Conservation (phyloP, 2,113 vertebrate genomes). For the Brachionichthys hirsutus region DNA sequence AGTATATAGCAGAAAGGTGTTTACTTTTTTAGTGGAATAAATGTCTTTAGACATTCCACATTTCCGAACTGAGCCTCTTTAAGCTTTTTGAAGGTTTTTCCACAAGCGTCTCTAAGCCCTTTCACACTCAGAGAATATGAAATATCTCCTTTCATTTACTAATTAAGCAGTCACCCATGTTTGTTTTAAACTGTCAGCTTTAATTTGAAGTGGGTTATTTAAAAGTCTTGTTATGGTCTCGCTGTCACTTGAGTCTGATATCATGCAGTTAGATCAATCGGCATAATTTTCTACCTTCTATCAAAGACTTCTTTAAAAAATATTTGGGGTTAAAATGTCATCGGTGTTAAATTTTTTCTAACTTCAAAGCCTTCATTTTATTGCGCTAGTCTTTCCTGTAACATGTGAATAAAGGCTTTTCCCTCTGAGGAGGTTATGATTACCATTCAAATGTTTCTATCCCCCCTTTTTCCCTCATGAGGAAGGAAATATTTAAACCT, state of each 20-base stretch:
- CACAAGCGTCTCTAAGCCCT: constrained; percentile 57
- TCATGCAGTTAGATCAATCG: constrained; percentile 71
- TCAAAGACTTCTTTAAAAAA: constrained; percentile 74
- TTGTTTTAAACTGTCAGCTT: constrained; percentile 80
- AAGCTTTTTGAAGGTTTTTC: constrained; percentile 58
- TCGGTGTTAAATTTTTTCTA: constrained; percentile 76
- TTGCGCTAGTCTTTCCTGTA: constrained; percentile 35
- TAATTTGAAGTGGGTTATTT: constrained; percentile 77
- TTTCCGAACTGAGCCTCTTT: constrained; percentile 40
- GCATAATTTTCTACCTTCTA: constrained; percentile 69
- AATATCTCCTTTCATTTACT: constrained; percentile 79
- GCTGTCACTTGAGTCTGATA: constrained; percentile 72
- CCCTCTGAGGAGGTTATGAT: constrained; percentile 72
- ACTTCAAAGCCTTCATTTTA: constrained; percentile 64
- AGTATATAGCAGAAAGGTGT: constrained; percentile 5
- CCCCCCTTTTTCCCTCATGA: constrained; percentile 62
- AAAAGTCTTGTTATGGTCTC: constrained; percentile 75
- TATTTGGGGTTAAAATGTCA: constrained; percentile 77
- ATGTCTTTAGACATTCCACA: constrained; percentile 27
- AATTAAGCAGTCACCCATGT: constrained; percentile 76
- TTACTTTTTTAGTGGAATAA: constrained; percentile 24
- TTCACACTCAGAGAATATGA: constrained; percentile 69
- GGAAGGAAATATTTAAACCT: constrained; percentile 74
- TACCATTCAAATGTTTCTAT: constrained; percentile 73
- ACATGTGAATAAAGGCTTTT: constrained; percentile 66